phyloP scores from a whole-genome alignment of 37 sponge, comb jelly and placozoan genomes.

The Agelas oroides region DNA sequence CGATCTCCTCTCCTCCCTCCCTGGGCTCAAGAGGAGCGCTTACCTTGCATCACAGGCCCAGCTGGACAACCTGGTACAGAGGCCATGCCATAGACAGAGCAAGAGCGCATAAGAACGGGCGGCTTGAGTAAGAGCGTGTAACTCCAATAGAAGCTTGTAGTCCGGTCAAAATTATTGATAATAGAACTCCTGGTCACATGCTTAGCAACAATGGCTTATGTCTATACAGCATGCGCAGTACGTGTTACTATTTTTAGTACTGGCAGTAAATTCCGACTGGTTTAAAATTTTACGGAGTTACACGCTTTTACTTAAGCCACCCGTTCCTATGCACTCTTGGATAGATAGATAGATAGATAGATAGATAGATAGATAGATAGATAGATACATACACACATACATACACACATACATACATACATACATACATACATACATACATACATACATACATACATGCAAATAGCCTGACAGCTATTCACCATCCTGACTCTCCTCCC shows the following conservation, averaged over 20 bases:
- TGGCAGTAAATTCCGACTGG: too few relatives aligned
- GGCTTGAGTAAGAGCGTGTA: too few relatives aligned
- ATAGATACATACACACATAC: background rate
- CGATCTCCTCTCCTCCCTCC: conserved; percentile 41
- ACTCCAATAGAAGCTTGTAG: too few relatives aligned
- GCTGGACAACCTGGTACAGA: conserved; percentile 52
- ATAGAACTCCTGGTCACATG: too few relatives aligned
- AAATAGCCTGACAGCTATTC: too few relatives aligned
- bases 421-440: background rate
- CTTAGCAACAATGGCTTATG: background rate
- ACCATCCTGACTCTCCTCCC: background rate
- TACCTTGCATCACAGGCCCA: conserved; percentile 57
- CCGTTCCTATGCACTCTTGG: too few relatives aligned
- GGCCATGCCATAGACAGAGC: too few relatives aligned
- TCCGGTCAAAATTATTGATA: too few relatives aligned
- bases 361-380: background rate
- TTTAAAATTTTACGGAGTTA: too few relatives aligned
- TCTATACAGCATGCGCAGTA: background rate
- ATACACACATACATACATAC: background rate
- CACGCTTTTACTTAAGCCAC: too few relatives aligned
- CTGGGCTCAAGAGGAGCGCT: conserved; percentile 62
- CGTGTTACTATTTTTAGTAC: too few relatives aligned
- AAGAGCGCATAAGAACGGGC: too few relatives aligned
- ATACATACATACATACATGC: background rate
- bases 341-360: background rate